These are phyloP conservation scores for Cyclura pinguis DNA, from an alignment of 2,797 vertebrate species.

Conservation along the genomic window DNA sequence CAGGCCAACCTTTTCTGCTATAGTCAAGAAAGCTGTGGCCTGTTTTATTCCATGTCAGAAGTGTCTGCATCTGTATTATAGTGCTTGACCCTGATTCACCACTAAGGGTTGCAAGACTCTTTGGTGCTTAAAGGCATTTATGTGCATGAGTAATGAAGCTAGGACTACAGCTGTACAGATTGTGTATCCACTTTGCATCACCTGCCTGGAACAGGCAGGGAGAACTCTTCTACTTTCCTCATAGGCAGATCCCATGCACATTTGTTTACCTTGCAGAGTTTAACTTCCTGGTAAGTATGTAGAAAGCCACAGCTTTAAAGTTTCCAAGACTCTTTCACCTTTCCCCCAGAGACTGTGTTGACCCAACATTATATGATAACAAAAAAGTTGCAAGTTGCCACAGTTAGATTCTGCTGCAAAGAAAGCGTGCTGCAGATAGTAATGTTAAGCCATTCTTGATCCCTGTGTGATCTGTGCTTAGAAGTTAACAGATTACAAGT, in stretches of 20 bases:
- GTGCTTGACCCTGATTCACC: too few species aligned
- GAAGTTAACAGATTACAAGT: too few species aligned
- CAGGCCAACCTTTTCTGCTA: too few species aligned
- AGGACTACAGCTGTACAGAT: not conserved
- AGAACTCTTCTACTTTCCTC: not conserved
- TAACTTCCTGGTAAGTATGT: not conserved
- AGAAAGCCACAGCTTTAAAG: not conserved
- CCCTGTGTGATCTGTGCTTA: too few species aligned
- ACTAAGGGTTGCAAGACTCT: too few species aligned
- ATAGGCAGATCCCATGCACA: not conserved
- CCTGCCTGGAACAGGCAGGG: not conserved
- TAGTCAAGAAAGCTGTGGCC: too few species aligned
- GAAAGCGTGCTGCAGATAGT: not conserved
- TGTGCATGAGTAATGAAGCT: not conserved
- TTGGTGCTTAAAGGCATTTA: too few species aligned
- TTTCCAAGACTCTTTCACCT: not conserved
- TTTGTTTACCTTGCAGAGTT: too few species aligned
- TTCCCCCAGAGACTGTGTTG: not conserved
- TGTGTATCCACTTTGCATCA: not conserved
- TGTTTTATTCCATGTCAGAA: too few species aligned
- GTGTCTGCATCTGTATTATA: too few species aligned
- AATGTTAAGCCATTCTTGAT: not conserved
- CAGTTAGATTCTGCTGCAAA: not conserved
- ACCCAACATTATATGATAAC: not conserved
- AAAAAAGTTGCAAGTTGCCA: not conserved